phyloP scores from a whole-genome alignment of 92 coral and sea anemone species.

The Phenganax marumi region DNA sequence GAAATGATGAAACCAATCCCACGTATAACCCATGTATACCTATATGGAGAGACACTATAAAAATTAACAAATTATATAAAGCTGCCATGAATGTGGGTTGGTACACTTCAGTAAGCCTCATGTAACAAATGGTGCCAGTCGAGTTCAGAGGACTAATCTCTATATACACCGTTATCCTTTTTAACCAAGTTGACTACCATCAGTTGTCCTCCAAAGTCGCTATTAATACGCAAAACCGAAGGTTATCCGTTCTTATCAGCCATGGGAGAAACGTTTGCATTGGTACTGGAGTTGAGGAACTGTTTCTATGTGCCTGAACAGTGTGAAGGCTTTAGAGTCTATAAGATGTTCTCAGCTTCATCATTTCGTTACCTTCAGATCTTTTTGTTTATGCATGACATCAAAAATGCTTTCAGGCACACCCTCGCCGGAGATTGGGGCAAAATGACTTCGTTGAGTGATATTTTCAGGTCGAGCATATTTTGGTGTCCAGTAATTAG shows the following conservation, averaged over 20 bases:
- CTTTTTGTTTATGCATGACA: conserved; percentile 35
- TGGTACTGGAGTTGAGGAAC: too few relatives aligned
- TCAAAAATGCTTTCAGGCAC: conserved; percentile 42
- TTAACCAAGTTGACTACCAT: too few relatives aligned
- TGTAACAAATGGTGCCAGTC: too few relatives aligned
- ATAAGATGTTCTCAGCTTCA: too few relatives aligned
- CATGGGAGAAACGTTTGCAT: too few relatives aligned
- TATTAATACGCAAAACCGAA: too few relatives aligned
- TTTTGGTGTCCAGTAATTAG: conserved; percentile 45
- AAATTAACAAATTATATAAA: neutral
- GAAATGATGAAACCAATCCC: conserved; percentile 50
- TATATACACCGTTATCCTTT: too few relatives aligned
- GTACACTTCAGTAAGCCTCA: too few relatives aligned
- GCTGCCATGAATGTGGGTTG: neutral
- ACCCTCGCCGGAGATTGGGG: conserved; percentile 33
- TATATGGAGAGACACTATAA: neutral
- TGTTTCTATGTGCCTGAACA: neutral
- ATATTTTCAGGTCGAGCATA: conserved; percentile 34
- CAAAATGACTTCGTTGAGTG: conserved; percentile 42
- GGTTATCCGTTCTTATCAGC: too few relatives aligned
- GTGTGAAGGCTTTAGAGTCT: neutral
- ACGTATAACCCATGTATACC: conserved; percentile 43
- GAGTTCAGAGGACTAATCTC: too few relatives aligned
- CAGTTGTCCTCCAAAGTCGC: too few relatives aligned
- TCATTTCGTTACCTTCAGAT: conserved; percentile 26